Base-by-base conservation (phyloP, 2,113 vertebrate species). In the Albula goreensis region DNA sequence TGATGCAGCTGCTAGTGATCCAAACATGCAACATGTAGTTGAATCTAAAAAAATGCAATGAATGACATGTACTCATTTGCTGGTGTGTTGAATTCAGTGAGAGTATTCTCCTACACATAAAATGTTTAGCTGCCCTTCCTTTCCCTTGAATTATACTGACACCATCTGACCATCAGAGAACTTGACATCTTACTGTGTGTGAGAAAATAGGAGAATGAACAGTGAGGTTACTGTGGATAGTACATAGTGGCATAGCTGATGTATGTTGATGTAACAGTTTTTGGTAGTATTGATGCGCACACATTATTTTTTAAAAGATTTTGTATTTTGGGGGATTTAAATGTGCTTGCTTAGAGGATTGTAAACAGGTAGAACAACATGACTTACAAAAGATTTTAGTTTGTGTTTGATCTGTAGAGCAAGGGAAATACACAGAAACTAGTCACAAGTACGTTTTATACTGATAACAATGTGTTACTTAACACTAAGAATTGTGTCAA, bases 141-240 rank as follows among this genome's bases (percentile, higher is more conserved):
- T 49, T 79, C 41, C 78, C 48, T 50, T 79, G 78, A 79, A 50
- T 79, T 79, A 79, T 79, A 79, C 78, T 79, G 78, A 79, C 78
- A 79, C 78, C 78, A 4, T 79, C 49, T 79, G 78, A 50, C 31
- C 78, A 50, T 48, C 50, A 49, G 78, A 49, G 78, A 17, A 79
- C 25, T 15, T 13, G 19, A 49, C 78, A 49, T 7, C 9, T 19
- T 4, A 66, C 4, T 79, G 78, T 9, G 5, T 79, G 48, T 17
- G 11, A 31, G 6, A 74, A n/a, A 74, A 74, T n/a, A 31, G 70
- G 1, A 31, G n/a, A 74, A n/a, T 31, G 10, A 9, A 74, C n/a
- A 8, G 25, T 2, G 70, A n/a, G 70, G 22, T 22, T 25, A 31
- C 70, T 1, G 9, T 74, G 53, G 6, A 70, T 11, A 0, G 60